These are phyloP conservation scores for Melanchra persicariae DNA, from an alignment of 2,888 invertebrate genomes.

Conservation along the genomic window DNA sequence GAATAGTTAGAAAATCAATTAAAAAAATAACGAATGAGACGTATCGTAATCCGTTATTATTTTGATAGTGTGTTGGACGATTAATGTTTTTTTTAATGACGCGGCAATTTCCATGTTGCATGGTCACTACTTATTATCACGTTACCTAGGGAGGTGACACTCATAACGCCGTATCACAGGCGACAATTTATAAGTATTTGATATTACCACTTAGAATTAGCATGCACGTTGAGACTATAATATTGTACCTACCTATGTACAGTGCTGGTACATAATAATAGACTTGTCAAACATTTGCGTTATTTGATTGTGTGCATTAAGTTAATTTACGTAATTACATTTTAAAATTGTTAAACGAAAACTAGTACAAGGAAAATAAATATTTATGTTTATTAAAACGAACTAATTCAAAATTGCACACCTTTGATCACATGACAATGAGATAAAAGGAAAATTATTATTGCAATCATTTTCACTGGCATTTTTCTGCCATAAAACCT, in stretches of 20 bases:
- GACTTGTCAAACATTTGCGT: not conserved
- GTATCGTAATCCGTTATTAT: too few relatives aligned
- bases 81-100: not conserved
- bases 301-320: too few relatives aligned
- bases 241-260: not conserved
- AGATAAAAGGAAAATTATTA: not conserved
- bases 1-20: too few relatives aligned
- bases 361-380: too few relatives aligned
- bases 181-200: not conserved
- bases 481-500: not conserved
- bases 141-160: not conserved
- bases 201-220: constrained; percentile 3
- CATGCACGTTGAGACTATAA: not conserved
- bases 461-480: not conserved
- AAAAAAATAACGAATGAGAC: too few relatives aligned
- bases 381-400: not conserved
- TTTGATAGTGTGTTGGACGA: too few relatives aligned
- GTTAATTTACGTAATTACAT: not conserved
- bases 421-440: not conserved
- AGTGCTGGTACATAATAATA: not conserved
- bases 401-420: not conserved
- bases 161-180: not conserved
- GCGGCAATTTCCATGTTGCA: not conserved
- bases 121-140: constrained; percentile 2
- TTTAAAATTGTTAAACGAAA: too few relatives aligned